Percentiles rank a stretch among this genome's conserved stretches.
Evolutionary conservation across 2,113 vertebrate genomes (phyloP).

Genomic region (Laticauda colubrina): DNA sequence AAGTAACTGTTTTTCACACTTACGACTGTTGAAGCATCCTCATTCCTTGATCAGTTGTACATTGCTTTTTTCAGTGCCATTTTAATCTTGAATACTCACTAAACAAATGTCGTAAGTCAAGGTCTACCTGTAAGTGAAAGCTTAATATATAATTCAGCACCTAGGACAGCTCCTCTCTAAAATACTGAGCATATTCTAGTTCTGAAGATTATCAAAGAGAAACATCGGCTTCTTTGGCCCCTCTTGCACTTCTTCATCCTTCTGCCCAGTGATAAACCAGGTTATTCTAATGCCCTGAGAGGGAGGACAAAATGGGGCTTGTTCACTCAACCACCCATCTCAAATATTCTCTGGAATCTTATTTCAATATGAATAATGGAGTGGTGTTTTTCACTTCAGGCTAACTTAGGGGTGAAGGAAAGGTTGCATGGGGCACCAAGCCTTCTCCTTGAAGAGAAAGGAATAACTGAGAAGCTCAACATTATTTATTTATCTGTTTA

Average conservation of each 20-base stretch:
- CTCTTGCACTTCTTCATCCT: too few relatives aligned
- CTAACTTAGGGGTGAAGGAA: not conserved
- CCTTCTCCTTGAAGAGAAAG: not conserved
- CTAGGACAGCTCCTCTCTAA: not conserved
- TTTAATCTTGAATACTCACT: too few relatives aligned
- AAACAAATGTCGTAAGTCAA: not conserved
- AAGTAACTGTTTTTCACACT: not conserved
- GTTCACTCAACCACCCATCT: not conserved
- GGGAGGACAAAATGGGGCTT: not conserved
- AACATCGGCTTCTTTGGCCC: not conserved
- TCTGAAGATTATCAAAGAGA: not conserved
- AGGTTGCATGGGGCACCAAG: not conserved
- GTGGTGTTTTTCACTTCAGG: not conserved
- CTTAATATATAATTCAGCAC: not conserved
- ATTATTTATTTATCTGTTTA: not conserved
- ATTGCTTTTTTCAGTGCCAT: not conserved
- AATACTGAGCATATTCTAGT: not conserved
- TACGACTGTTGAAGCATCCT: not conserved
- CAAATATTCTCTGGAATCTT: too few relatives aligned
- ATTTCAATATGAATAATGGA: not conserved
- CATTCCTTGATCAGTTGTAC: not conserved
- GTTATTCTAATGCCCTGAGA: not conserved
- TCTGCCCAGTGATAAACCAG: not conserved
- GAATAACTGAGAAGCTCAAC: not conserved
- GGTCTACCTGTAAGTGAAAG: not conserved